Evolutionary conservation across 1,140 invertebrate species (phyloP), one percentile per base, ranked within the genome.

Genomic region (Sminthurides bifidus): DNA sequence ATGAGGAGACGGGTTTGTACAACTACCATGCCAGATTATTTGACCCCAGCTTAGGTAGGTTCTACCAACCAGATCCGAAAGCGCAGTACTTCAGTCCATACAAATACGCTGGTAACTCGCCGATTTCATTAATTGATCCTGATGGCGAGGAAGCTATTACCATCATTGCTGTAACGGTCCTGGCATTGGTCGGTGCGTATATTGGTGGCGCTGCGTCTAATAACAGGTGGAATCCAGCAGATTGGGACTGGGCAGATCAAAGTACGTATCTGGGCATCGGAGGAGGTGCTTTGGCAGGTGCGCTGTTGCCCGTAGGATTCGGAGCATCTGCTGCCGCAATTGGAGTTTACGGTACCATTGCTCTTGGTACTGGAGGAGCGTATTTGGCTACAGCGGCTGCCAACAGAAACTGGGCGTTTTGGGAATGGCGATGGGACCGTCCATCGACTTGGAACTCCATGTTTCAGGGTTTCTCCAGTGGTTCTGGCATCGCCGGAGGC

Each of bases 31-130:
- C 44, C 0, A 30, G 53, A 48, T 8, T 59, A 1, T 59, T 56
- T 24, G 53, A 59, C 38, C 52, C 53, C 14, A 26, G 14, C 8
- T 19, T 59, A 6, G 58, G 58, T 5, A 33, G 58, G 6, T 59
- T 59, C 30, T 56, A 40, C 26, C 58, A 55, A 35, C 14, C 31
- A 21, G 58, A 59, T 37, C 58, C 58, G 1, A 31, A 35, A n/a
- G 2, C 23, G 15, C 58, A 59, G 31, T 59, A 56, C 26, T 55
- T 43, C 24, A 56, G 44, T 43, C 53, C 58, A n/a, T 59, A 59
- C 27, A 51, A 41, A 30, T 59, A 59, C 24, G 45, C 38, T 17
- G 57, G 57, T 14, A 54, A 59, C 37, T 50, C 35, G 14, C 53
- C 52, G n/a, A n/a, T 51, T 10, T 56, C 53, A n/a, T n/a, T 48